Base-by-base conservation (phyloP, 2,113 vertebrate species). In the Glaucidium brasilianum region DNA sequence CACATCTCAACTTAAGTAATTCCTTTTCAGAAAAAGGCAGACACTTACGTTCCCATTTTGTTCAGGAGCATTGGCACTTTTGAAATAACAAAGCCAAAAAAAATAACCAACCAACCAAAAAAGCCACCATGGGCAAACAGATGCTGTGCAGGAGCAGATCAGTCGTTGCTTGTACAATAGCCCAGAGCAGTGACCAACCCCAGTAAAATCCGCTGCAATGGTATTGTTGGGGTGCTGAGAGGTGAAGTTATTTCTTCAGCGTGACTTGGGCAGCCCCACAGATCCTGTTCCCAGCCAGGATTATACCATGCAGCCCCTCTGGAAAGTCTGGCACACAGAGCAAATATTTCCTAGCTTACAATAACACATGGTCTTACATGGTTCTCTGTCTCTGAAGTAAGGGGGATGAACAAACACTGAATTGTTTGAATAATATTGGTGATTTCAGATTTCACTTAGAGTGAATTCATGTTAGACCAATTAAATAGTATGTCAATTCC, bases 401-500 rank as follows among this genome's bases (percentile, higher is more conserved):
- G 34, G 34, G 52, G 72, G 72, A 72, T 83, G 68, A 93, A 96
- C 37, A 94, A 90, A 92, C 30, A 60, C 32, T 12, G 16, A 87
- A 96, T 78, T 95, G 43, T 96, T 95, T 72, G 69, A 92, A 93
- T 81, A 86, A 88, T 41, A 78, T 53, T 84, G 68, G 90, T 77
- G 93, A 95, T 89, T 96, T 26, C 76, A 63, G 72, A 85, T 94
- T 95, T 81, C 64, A 50, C 39, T 92, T 90, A 81, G 62, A 95
- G 79, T 35, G 81, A 96, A 94, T 94, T 92, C 73, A 94, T 69
- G 64, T 93, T 88, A 92, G 73, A 78, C n/a, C 90, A 92, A 95
- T 92, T 95, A 96, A 96, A 92, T 81, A 88, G 47, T 73, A 95
- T 95, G 94, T 89, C 92, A 97, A 62, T 94, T 96, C 82, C 22